phyloP scores from a whole-genome alignment of 2,113 vertebrate species.

The Istiophorus platypterus region DNA sequence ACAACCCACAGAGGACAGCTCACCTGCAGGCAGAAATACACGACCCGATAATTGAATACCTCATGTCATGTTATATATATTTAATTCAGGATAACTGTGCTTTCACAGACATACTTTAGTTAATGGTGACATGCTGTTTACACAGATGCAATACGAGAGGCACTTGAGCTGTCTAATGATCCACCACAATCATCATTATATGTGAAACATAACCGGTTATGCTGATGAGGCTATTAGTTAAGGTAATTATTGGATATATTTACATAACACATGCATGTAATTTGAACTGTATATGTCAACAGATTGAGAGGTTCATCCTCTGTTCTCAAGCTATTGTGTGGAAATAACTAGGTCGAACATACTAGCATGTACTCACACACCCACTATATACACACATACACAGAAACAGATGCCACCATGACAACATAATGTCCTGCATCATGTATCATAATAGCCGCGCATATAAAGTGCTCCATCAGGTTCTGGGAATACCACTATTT shows the following conservation, averaged over 20 bases:
- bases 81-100: neutral
- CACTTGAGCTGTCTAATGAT: conserved; percentile 45
- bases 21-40: conserved; percentile 62
- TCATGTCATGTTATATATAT: neutral
- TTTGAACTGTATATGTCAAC: conserved; percentile 24
- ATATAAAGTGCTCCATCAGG: conserved; percentile 30
- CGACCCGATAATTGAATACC: neutral
- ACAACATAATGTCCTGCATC: conserved; percentile 29
- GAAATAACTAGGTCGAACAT: too few relatives aligned
- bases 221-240: conserved; percentile 47
- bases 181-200: conserved; percentile 37
- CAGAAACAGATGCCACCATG: conserved; percentile 28
- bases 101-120: neutral
- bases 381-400: conserved; percentile 6
- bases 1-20: conserved; percentile 74
- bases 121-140: conserved; percentile 41
- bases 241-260: conserved; percentile 41
- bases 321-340: conserved; percentile 11
- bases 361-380: too few relatives aligned
- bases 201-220: conserved; percentile 43
- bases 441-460: conserved; percentile 27
- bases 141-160: conserved; percentile 6
- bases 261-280: conserved; percentile 19
- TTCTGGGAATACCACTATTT: conserved; percentile 1
- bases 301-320: conserved; percentile 10